Evolutionary conservation across 2,113 vertebrate species (phyloP).

Genomic region (Grus americana): DNA sequence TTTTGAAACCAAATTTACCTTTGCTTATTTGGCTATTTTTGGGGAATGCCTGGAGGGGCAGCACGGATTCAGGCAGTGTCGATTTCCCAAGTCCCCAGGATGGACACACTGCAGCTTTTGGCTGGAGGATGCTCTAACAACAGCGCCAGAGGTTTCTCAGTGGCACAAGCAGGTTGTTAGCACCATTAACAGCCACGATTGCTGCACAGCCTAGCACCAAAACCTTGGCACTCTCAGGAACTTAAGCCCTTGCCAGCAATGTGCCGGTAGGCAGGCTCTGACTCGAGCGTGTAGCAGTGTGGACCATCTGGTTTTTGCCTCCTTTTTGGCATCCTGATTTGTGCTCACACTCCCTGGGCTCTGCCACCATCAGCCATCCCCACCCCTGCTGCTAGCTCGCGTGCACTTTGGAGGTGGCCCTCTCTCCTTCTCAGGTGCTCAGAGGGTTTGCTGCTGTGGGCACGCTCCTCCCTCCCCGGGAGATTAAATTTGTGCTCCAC

Average conservation of each 20-base stretch:
- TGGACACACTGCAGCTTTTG: neutral
- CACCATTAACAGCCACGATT: neutral
- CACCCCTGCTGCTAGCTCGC: neutral
- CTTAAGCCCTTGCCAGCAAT: neutral
- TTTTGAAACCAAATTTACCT: neutral
- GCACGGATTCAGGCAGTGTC: neutral
- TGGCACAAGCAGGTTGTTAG: neutral
- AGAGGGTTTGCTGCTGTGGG: neutral
- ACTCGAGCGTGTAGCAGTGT: neutral
- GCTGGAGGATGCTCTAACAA: neutral
- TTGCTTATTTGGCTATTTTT: neutral
- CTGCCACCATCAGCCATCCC: neutral
- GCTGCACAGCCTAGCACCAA: neutral
- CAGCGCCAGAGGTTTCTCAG: accelerated
- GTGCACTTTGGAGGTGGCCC: neutral
- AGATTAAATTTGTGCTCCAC: neutral
- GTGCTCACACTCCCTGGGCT: neutral
- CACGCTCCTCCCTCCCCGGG: neutral
- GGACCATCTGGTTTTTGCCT: neutral
- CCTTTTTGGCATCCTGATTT: neutral
- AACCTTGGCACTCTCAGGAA: neutral
- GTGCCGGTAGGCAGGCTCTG: neutral
- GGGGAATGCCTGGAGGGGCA: neutral
- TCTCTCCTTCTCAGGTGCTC: neutral
- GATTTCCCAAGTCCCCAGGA: neutral